These are phyloP conservation scores for Pissodes strobi DNA, from an alignment of 1,140 invertebrate genomes.

Conservation along the genomic window DNA sequence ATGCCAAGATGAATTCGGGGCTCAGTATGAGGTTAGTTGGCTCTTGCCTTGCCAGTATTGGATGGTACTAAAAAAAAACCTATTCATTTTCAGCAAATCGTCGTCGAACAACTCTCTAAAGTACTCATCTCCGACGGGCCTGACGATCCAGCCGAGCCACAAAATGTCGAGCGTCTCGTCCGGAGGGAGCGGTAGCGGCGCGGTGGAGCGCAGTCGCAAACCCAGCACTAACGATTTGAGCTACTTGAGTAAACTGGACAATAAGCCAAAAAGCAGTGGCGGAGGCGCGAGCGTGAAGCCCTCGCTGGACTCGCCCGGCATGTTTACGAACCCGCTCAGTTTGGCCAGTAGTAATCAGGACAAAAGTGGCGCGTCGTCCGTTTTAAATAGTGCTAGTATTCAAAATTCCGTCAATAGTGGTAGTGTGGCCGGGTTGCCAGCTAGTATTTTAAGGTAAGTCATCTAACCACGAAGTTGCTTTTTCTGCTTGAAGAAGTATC, in stretches of 20 bases:
- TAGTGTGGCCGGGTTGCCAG: slow-evolving; percentile 50
- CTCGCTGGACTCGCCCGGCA: slow-evolving; percentile 44
- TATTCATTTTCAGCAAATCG: slow-evolving; percentile 25
- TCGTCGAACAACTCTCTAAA: slow-evolving; percentile 38
- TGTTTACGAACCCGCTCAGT: slow-evolving; percentile 53
- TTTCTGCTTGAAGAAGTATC: no score
- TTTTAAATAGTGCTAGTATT: slow-evolving; percentile 38
- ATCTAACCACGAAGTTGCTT: no score
- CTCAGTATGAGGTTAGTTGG: slow-evolving; percentile 22
- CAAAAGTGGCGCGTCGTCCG: slow-evolving; percentile 37
- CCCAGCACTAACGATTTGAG: slow-evolving; percentile 42
- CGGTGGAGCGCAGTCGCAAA: slow-evolving; percentile 33
- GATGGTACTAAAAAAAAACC: no score
- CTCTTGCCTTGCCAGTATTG: no score
- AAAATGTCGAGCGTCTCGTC: slow-evolving; percentile 26
- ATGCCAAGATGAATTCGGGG: slow-evolving; percentile 27
- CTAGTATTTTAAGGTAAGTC: slow-evolving; percentile 59
- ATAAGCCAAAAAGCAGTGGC: slow-evolving; percentile 34
- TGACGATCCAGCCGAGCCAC: slow-evolving; percentile 49
- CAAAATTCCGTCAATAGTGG: slow-evolving; percentile 45
- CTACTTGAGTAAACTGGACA: slow-evolving; percentile 45
- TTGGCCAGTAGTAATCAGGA: slow-evolving; percentile 50
- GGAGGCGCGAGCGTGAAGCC: slow-evolving; percentile 34
- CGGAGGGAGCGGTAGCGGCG: neutral
- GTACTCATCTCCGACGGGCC: slow-evolving; percentile 42